Base-by-base conservation (phyloP, 2,113 vertebrate genomes). In the Amblyopsis rosae region DNA sequence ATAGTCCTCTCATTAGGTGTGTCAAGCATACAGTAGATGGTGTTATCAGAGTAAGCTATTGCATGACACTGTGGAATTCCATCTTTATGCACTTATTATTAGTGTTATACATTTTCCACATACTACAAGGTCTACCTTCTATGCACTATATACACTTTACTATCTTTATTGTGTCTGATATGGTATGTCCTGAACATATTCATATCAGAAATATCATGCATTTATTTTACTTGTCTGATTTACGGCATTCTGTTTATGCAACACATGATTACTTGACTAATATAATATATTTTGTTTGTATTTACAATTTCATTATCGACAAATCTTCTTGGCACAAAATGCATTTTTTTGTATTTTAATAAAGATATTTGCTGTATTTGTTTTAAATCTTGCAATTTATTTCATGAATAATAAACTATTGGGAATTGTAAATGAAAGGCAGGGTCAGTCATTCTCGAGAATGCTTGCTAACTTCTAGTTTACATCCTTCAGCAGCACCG, bases 341-440 rank as follows among this genome's bases (percentile, higher is more conserved):
- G 95, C 93, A 94, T 92, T 95, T 93, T 93, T 94, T 87, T 94
- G 92, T 93, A 95, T 92, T 94, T 90, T 92, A 93, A 97, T 96
- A 96, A 97, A 97, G 97, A 91, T 91, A 92, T 65, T 26, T 26
- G 26, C 81, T 83, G 3, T 8, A 0, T 53, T 62, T 12, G 13
- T 45, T n/a, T 54, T 41, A 26, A 53, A 8, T 67, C 48, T 47
- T 26, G 41, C 58, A 0, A 32, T 11, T 17, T 1, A 12, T 53
- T 15, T 53, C 50, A 53, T 53, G 7, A 15, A 15, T 53, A 12
- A 2, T 13, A 53, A 12, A 53, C 13, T n/a, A 12, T n/a, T n/a
- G 12, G 8, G 13, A 15, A 9, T 3, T n/a, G 19, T 26, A 26
- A 26, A 26, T 26, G 19, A 26, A 26, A 26, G 19, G 19, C 19